Percentiles rank a stretch among this genome's conserved stretches.
Evolutionary conservation across 2,113 vertebrate genomes (phyloP).

Genomic region (Malurus cyaneus): DNA sequence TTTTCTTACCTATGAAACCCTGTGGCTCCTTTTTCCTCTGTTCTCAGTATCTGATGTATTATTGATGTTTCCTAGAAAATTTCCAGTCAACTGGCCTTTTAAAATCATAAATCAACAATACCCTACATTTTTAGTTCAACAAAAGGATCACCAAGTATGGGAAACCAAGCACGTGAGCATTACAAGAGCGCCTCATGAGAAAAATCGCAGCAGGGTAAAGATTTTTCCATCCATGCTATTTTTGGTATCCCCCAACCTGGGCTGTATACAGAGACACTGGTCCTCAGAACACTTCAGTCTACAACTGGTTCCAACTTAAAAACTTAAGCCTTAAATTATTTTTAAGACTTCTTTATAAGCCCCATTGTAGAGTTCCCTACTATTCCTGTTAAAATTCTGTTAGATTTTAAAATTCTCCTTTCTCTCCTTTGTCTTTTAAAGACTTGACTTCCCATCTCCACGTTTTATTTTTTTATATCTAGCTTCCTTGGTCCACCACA

Average conservation of each 20-base stretch:
- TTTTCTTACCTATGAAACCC: not conserved
- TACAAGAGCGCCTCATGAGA: not conserved
- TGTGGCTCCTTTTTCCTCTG: not conserved
- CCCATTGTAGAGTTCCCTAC: not conserved
- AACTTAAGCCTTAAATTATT: not conserved
- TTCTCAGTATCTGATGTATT: not conserved
- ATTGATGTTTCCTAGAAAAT: not conserved
- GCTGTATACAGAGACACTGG: not conserved
- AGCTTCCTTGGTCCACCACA: not conserved
- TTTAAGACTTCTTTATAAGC: not conserved
- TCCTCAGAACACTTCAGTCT: not conserved
- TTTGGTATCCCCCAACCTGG: not conserved
- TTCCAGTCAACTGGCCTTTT: not conserved
- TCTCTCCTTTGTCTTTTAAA: not conserved
- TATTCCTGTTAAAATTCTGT: not conserved
- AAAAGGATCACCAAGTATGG: not conserved
- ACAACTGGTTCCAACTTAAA: not conserved
- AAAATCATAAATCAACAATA: not conserved
- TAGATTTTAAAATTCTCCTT: not conserved
- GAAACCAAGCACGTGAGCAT: not conserved
- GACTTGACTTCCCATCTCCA: not conserved
- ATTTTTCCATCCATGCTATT: not conserved
- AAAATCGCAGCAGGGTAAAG: constrained; percentile 15
- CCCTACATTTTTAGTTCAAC: not conserved
- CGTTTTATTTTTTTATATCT: not conserved